Evolutionary conservation across 2,797 vertebrate species (phyloP), one percentile per base, ranked within the genome.

Genomic region (Chloroceryle amazona): DNA sequence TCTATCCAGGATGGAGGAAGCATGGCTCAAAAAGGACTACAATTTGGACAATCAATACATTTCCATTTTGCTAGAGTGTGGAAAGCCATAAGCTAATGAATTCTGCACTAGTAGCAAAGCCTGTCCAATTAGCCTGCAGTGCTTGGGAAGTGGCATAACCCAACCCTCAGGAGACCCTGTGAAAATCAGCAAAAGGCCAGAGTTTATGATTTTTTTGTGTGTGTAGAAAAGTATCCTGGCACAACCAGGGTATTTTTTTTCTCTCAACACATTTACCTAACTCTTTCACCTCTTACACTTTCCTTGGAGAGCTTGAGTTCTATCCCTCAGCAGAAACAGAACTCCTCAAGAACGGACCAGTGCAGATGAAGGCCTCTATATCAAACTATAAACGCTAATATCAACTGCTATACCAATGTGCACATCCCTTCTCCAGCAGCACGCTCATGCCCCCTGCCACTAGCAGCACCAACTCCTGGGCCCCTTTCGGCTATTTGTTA

Each of bases 41-140:
- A 16, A 78, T 81, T n/a, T 89, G 49, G 51, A 31, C 7, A 61
- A 72, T 37, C 42, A 61, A 13, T 18, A 21, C 3, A 44, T 63
- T 89, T 93, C 35, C 58, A 54, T 54, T 74, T 35, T 84, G 6
- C 33, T n/a, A 22, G 10, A 31, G 9, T 3, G 11, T 33, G 13
- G 76, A 88, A 81, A 82, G 12, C 42, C 54, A 61, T 0, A 0
- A 86, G 31, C 22, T 73, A 65, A 83, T 28, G 29, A 90, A 67
- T 75, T 70, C 16, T 65, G 35, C 42, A 21, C 11, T 58, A 63
- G 26, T 33, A 60, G 37, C 29, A 89, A 81, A 75, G 31, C 20
- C 28, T 20, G 22, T 19, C 60, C 51, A 70, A 52, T 35, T 22
- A 70, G 31, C 22, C 35, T 0, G 0, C 18, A 3, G 0, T 2